Percentiles rank a stretch among this genome's conserved stretches.
Evolutionary conservation across 2,113 vertebrate genomes (phyloP).

Genomic region (Onychostruthus taczanowskii): DNA sequence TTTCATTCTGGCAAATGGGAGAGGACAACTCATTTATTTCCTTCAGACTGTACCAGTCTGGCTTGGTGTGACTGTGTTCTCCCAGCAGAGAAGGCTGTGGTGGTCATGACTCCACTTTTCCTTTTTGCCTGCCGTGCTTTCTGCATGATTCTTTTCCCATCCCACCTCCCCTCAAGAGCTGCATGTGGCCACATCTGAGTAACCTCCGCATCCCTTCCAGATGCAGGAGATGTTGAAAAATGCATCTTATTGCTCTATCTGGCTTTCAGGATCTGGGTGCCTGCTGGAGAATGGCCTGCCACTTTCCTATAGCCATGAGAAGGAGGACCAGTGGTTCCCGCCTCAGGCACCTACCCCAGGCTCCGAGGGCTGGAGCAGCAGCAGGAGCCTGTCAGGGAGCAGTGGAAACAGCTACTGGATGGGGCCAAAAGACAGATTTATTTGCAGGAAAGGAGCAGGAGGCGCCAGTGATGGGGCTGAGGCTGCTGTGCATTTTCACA

Average conservation of each 20-base stretch:
- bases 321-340: background rate
- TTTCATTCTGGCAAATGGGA: background rate
- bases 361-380: background rate
- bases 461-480: background rate
- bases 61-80: background rate
- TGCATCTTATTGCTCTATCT: background rate
- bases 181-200: background rate
- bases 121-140: background rate
- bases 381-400: background rate
- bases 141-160: background rate
- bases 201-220: background rate
- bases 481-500: background rate
- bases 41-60: background rate
- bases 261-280: background rate
- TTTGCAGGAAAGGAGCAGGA: background rate
- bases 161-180: background rate
- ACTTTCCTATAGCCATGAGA: fast-evolving
- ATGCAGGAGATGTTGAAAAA: background rate
- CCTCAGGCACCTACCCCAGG: background rate
- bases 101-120: background rate
- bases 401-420: background rate
- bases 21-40: background rate
- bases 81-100: background rate
- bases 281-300: background rate
- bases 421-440: background rate